phyloP scores from a whole-genome alignment of 2,113 vertebrate species.

The Scortum barcoo region DNA sequence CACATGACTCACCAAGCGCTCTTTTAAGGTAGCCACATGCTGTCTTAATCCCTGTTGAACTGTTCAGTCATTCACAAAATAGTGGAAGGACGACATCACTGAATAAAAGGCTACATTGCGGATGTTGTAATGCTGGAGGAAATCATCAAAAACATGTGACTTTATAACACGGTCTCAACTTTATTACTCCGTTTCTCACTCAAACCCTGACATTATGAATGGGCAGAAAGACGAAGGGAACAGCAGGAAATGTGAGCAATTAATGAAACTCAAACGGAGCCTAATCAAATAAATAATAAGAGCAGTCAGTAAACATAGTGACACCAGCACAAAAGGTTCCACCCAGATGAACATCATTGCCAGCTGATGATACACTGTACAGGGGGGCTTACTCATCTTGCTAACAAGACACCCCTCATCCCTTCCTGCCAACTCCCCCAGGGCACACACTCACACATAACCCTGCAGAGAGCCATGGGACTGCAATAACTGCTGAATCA shows the following conservation, averaged over 20 bases:
- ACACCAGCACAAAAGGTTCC: not conserved
- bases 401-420: not conserved
- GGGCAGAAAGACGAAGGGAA: not conserved
- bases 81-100: not conserved
- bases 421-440: not conserved
- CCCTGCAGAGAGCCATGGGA: constrained; percentile 16
- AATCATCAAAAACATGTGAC: not conserved
- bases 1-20: constrained; percentile 66
- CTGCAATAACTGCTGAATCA: constrained; percentile 82
- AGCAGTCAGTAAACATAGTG: not conserved
- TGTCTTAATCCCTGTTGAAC: constrained; percentile 45
- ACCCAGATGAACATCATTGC: not conserved
- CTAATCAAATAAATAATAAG: not conserved
- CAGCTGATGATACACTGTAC: not conserved
- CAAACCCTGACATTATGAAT: not conserved
- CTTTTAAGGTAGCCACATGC: constrained; percentile 50
- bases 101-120: not conserved
- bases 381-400: not conserved
- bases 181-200: not conserved
- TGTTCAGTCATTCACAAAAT: constrained; percentile 22
- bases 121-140: not conserved
- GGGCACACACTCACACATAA: not conserved
- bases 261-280: not conserved
- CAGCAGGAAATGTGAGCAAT: not conserved
- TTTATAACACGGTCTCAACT: not conserved